Percentiles rank a stretch among this genome's conserved stretches.
Evolutionary conservation across 2,888 invertebrate genomes (phyloP).

Genomic region (Zygaena filipendulae): DNA sequence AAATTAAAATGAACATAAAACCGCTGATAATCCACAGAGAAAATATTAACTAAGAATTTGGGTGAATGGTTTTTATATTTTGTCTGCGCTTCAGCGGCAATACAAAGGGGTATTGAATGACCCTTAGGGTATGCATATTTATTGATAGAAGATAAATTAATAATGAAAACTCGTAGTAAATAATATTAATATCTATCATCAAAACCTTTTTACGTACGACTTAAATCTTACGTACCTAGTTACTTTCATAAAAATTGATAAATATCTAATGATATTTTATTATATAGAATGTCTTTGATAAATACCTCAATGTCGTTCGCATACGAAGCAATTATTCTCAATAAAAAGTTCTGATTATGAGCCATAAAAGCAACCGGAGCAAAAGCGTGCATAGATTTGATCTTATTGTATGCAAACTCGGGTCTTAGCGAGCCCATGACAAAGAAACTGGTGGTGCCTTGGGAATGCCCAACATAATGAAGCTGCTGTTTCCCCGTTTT

Average conservation of each 20-base stretch:
- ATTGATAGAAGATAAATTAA: not conserved
- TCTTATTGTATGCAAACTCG: conserved; percentile 19
- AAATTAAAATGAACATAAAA: too few species aligned
- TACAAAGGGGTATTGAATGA: too few species aligned
- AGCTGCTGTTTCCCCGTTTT: conserved; percentile 27
- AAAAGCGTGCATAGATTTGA: conserved; percentile 57
- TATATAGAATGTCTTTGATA: conserved; percentile 2
- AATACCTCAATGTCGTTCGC: conserved; percentile 36
- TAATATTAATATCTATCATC: not conserved
- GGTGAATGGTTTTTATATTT: too few species aligned
- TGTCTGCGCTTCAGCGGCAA: too few species aligned
- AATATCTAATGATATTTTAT: too few species aligned
- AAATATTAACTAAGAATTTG: too few species aligned
- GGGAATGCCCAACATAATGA: conserved; percentile 48
- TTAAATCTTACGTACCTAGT: too few species aligned
- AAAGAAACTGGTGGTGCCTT: conserved; percentile 42
- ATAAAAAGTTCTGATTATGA: conserved; percentile 50
- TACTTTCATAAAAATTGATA: too few species aligned
- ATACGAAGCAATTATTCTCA: conserved; percentile 40
- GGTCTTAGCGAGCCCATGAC: conserved; percentile 40
- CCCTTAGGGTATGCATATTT: too few species aligned
- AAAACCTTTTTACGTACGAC: not conserved
- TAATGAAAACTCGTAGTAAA: not conserved
- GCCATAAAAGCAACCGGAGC: conserved; percentile 72
- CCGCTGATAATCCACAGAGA: too few species aligned